Evolutionary conservation across 2,113 vertebrate species (phyloP).

Genomic region (Motacilla alba): DNA sequence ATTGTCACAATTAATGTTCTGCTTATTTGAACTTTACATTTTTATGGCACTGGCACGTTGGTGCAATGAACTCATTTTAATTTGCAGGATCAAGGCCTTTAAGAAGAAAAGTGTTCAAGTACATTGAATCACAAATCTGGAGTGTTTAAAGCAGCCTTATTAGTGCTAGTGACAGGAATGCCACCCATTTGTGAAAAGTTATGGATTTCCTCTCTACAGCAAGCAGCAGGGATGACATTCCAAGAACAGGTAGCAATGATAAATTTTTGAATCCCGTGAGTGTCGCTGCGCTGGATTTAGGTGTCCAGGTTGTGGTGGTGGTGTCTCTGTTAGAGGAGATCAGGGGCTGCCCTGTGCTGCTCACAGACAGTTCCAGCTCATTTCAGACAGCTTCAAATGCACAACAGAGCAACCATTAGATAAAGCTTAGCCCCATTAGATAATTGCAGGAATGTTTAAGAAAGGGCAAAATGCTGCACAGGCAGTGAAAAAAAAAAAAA

Average conservation of each 20-base stretch:
- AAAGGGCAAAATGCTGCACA: not conserved
- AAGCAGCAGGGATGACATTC: not conserved
- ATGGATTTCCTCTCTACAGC: not conserved
- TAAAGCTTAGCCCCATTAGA: not conserved
- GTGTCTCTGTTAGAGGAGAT: not conserved
- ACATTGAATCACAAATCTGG: not conserved
- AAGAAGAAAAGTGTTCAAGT: not conserved
- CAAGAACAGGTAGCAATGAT: not conserved
- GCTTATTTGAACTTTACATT: not conserved
- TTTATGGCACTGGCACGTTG: not conserved
- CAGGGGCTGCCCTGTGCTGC: not conserved
- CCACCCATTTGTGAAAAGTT: not conserved
- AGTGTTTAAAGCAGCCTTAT: not conserved
- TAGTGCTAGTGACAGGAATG: not conserved
- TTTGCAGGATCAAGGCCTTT: not conserved
- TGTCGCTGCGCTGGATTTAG: rapidly evolving
- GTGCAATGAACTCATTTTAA: not conserved
- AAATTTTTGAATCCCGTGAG: not conserved
- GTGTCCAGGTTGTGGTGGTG: not conserved
- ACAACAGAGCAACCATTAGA: not conserved
- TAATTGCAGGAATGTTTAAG: not conserved
- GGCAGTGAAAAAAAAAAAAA: not conserved
- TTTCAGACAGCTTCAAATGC: not conserved
- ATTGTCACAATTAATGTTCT: not conserved
- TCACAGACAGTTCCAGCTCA: not conserved